Evolutionary conservation across 2,888 invertebrate species (phyloP).

Genomic region (Omphaloscelis lunosa): DNA sequence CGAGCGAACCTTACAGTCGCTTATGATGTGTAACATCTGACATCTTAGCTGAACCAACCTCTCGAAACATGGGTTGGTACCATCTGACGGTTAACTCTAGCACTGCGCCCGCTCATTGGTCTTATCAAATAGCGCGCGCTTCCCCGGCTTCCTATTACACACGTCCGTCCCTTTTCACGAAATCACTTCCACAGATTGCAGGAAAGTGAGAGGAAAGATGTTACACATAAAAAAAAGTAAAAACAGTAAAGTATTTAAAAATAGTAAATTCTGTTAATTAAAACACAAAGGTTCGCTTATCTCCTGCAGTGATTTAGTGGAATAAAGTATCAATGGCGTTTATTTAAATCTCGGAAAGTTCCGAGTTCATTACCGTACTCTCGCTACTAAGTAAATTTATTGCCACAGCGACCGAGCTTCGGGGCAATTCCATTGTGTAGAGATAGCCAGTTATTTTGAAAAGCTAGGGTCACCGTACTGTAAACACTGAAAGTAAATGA

Average conservation of each 20-base stretch:
- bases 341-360: constrained; percentile 55
- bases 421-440: constrained; percentile 42
- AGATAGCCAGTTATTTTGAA: constrained; percentile 30
- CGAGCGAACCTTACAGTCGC: too few relatives aligned
- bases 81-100: too few relatives aligned
- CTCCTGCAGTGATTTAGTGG: constrained; percentile 20
- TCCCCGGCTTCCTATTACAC: too few relatives aligned
- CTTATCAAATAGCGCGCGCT: too few relatives aligned
- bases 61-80: too few relatives aligned
- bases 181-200: too few relatives aligned
- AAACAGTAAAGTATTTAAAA: neutral
- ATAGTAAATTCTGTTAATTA: constrained; percentile 3
- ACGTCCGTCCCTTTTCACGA: too few relatives aligned
- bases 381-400: constrained; percentile 52
- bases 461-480: constrained; percentile 43
- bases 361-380: constrained; percentile 50
- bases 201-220: too few relatives aligned
- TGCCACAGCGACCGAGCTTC: constrained; percentile 16
- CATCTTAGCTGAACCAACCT: too few relatives aligned
- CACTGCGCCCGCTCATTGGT: too few relatives aligned
- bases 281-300: constrained; percentile 17
- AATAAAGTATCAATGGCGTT: constrained; percentile 22
- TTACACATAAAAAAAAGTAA: too few relatives aligned
- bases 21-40: too few relatives aligned
- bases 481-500: constrained; percentile 26